These are phyloP conservation scores for Pseudococcus longispinus DNA, from an alignment of 2,888 invertebrate genomes.

Conservation along the genomic window DNA sequence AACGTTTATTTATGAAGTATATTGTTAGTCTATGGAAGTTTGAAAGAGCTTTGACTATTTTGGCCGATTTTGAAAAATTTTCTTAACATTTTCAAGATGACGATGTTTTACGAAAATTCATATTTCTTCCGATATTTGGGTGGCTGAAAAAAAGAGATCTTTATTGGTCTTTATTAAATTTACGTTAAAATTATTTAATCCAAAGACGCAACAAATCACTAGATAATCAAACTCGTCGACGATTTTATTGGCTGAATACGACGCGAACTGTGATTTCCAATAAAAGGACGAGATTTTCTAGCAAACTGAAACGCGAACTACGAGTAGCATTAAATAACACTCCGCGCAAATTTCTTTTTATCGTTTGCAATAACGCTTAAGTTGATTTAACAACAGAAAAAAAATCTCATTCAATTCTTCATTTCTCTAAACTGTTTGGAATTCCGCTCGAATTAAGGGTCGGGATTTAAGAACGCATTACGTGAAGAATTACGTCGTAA, in stretches of 20 bases:
- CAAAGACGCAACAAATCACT: no score
- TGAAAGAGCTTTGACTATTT: no score
- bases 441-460: slow-evolving; percentile 22
- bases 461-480: slow-evolving; percentile 34
- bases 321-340: not conserved
- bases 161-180: no score
- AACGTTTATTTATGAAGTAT: no score
- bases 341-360: not conserved
- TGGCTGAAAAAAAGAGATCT: no score
- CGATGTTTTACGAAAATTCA: no score
- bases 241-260: not conserved
- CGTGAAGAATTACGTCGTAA: slow-evolving; percentile 25
- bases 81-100: no score
- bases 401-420: slow-evolving; percentile 33
- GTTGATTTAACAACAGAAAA: not conserved
- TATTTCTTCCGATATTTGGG: no score
- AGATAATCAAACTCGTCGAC: not conserved
- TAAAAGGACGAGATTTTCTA: not conserved
- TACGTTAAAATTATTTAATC: no score
- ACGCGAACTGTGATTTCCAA: not conserved
- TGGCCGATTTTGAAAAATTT: no score
- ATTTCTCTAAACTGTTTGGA: slow-evolving; percentile 3
- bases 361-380: slow-evolving; percentile 17
- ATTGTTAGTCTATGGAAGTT: no score
- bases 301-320: not conserved